A percentile compares a stretch with the other conserved stretches of the same genome.
phyloP scores from a whole-genome alignment of 2,113 vertebrate species.

The Catharus bicknelli region DNA sequence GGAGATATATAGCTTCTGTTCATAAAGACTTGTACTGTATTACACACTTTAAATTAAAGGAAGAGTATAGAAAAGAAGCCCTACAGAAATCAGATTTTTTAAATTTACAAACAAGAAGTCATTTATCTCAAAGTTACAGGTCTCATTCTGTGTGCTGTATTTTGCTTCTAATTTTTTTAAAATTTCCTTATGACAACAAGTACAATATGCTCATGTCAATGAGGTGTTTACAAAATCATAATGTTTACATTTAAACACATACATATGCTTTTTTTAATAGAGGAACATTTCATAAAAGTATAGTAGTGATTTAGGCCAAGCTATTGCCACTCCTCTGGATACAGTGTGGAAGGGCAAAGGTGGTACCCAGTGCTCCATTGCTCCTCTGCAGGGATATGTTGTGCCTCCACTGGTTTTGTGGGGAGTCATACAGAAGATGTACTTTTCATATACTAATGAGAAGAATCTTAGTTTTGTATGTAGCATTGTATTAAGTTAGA shows the following conservation, averaged over 20 bases:
- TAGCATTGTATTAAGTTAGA: neutral
- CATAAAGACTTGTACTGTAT: constrained; percentile 1
- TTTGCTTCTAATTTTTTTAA: neutral
- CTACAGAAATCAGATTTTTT: neutral
- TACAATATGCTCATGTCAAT: neutral
- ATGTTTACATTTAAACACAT: neutral
- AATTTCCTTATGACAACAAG: neutral
- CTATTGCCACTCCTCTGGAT: neutral
- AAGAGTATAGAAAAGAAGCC: neutral
- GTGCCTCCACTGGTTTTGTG: neutral
- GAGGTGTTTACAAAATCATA: neutral
- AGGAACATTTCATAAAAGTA: neutral
- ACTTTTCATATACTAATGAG: neutral
- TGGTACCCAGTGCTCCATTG: neutral
- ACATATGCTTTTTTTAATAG: neutral
- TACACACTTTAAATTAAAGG: neutral
- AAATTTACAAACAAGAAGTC: neutral
- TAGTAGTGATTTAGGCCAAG: neutral
- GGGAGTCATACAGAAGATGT: neutral
- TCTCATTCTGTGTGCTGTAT: neutral
- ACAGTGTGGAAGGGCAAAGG: accelerated
- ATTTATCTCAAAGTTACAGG: neutral
- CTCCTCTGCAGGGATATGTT: neutral
- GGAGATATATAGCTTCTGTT: neutral
- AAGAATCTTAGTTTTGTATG: neutral